Percentiles rank a stretch among this genome's conserved stretches.
These are phyloP conservation scores for Podargus strigoides DNA, from an alignment of 2,797 vertebrate species.

Conservation along the genomic window DNA sequence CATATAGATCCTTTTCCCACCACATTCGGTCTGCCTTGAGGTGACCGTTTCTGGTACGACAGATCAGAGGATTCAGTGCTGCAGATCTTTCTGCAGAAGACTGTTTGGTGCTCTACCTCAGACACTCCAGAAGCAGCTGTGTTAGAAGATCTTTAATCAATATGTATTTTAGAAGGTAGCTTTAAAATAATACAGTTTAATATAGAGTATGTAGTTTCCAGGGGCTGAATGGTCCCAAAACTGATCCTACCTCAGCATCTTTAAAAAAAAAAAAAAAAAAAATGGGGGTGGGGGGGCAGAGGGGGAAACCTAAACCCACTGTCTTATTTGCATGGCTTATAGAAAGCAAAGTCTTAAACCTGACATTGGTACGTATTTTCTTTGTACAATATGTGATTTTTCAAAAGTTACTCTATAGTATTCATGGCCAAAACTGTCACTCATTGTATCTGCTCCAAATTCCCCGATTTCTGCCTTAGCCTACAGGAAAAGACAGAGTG, in stretches of 20 bases:
- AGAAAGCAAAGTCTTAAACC: neutral
- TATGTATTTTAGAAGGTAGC: neutral
- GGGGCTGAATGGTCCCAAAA: neutral
- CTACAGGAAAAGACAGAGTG: neutral
- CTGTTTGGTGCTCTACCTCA: neutral
- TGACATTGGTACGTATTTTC: neutral
- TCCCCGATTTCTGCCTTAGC: neutral
- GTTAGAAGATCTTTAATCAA: neutral
- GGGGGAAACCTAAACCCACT: neutral
- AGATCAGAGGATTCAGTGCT: neutral
- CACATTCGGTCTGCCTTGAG: neutral
- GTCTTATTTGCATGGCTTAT: neutral
- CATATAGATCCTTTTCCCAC: neutral
- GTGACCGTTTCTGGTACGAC: neutral
- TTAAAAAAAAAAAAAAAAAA: neutral
- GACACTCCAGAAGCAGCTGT: neutral
- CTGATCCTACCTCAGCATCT: neutral
- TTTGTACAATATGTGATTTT: neutral
- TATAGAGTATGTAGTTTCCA: neutral
- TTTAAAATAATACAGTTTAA: neutral
- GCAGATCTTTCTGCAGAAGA: neutral
- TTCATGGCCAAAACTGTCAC: neutral
- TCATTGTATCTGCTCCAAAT: neutral
- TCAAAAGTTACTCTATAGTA: neutral
- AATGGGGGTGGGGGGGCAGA: too few species aligned